Conservation (phyloP, 2,113 vertebrate species). For the Bostrychus sinensis region DNA sequence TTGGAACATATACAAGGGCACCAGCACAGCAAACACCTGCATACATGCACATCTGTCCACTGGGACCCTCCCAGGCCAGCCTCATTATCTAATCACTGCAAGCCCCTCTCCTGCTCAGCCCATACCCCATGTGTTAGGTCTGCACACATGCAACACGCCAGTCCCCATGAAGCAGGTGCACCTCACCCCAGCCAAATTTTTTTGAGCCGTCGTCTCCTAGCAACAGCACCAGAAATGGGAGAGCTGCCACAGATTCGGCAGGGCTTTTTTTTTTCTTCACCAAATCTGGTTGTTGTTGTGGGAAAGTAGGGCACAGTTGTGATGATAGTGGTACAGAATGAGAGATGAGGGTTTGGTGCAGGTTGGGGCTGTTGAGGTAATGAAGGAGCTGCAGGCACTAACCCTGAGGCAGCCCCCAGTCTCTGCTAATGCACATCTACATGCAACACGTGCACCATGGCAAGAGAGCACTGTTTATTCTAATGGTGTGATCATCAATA, state of each 20-base stretch:
- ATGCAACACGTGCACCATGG: constrained; percentile 12
- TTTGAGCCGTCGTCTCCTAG: constrained; percentile 74
- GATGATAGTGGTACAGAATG: constrained; percentile 15
- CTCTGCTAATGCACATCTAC: constrained; percentile 38
- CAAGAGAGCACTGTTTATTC: constrained; percentile 3
- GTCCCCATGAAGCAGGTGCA: constrained; percentile 65
- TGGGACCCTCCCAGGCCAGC: constrained; percentile 20
- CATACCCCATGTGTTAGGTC: constrained; percentile 43
- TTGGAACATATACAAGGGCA: neutral
- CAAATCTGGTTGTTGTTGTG: constrained; percentile 57
- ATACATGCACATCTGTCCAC: constrained; percentile 23
- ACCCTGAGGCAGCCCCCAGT: constrained; percentile 20
- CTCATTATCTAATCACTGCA: constrained; percentile 31
- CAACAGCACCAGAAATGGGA: constrained; percentile 69
- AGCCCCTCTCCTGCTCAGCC: constrained; percentile 26
- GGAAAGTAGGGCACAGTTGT: constrained; percentile 61
- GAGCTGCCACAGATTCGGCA: constrained; percentile 47
- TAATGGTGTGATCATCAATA: neutral
- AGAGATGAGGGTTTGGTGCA: constrained; percentile 24
- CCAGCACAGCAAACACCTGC: constrained; percentile 41
- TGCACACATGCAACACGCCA: constrained; percentile 38
- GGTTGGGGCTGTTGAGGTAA: constrained; percentile 40
- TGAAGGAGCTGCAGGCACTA: constrained; percentile 31
- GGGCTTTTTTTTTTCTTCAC: constrained; percentile 45
- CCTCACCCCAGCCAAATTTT: constrained; percentile 59